Evolutionary conservation across 1,140 invertebrate genomes (phyloP).

Genomic region (Maconellicoccus hirsutus): DNA sequence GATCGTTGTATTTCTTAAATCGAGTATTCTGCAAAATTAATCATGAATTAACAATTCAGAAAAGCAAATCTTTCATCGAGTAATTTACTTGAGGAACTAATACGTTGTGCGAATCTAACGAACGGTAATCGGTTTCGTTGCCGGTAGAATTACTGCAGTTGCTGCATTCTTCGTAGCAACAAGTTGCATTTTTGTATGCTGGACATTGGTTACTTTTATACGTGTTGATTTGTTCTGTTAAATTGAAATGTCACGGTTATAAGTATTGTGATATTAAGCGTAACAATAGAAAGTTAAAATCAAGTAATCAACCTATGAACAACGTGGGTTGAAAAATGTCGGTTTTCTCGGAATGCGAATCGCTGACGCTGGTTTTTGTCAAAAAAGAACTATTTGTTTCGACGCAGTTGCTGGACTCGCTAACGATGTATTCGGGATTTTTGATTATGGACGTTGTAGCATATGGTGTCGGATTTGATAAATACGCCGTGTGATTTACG

Average conservation of each 20-base stretch:
- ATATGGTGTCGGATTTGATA: conserved; percentile 57
- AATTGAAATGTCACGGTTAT: too few relatives aligned
- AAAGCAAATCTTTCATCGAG: neutral
- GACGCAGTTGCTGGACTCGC: conserved; percentile 25
- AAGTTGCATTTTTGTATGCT: neutral
- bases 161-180: conserved; percentile 6
- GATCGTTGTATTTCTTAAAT: neutral
- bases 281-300: neutral
- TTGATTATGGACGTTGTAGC: conserved; percentile 63
- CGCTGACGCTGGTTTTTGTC: neutral
- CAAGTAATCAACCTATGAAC: neutral
- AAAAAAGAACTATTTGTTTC: neutral
- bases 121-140: conserved; percentile 15
- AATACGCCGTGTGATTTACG: conserved; percentile 28
- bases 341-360: conserved; percentile 12
- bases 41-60: neutral
- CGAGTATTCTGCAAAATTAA: conserved; percentile 6
- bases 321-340: conserved; percentile 12
- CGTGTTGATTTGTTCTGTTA: conserved; percentile 9
- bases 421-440: conserved; percentile 36
- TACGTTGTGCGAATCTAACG: conserved; percentile 14
- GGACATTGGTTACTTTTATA: neutral
- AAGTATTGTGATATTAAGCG: too few relatives aligned
- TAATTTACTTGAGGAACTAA: conserved; percentile 8
- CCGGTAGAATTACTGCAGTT: conserved; percentile 2